phyloP scores from a whole-genome alignment of 2,113 vertebrate genomes.

The Sterrhoptilus dennistouni region DNA sequence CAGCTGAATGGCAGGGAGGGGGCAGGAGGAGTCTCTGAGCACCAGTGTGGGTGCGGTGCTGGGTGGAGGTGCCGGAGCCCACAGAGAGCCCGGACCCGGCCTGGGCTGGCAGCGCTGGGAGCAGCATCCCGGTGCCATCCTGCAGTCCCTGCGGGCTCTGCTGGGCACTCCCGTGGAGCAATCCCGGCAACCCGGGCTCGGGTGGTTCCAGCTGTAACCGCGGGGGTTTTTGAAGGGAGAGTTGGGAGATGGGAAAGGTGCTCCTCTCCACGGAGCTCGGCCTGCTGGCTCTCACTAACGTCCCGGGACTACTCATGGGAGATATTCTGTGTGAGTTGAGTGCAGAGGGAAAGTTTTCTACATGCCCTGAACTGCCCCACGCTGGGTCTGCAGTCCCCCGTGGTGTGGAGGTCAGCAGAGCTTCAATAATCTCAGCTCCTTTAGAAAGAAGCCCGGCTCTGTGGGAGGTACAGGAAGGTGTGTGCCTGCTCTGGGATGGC shows the following conservation, averaged over 20 bases:
- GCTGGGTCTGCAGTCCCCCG: background rate
- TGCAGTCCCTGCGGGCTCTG: background rate
- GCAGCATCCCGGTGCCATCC: background rate
- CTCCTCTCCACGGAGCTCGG: background rate
- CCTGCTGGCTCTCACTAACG: background rate
- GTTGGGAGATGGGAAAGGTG: background rate
- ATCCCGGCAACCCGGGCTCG: fast-evolving
- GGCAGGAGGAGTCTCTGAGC: background rate
- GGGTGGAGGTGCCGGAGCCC: background rate
- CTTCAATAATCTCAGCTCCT: background rate
- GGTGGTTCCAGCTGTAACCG: fast-evolving
- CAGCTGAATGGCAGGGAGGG: background rate
- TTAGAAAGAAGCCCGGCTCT: background rate
- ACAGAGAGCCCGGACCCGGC: background rate
- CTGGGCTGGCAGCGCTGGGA: background rate
- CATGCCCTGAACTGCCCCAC: fast-evolving
- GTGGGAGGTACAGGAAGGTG: background rate
- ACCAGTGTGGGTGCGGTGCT: fast-evolving
- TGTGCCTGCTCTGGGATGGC: background rate
- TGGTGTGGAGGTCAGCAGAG: background rate
- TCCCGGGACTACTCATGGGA: fast-evolving
- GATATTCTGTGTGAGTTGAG: fast-evolving
- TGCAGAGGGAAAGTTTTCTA: background rate
- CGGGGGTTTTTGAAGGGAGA: background rate
- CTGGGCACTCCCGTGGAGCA: fast-evolving